Evolutionary conservation across 2,113 vertebrate species (phyloP).

Genomic region (Labrus mixtus): DNA sequence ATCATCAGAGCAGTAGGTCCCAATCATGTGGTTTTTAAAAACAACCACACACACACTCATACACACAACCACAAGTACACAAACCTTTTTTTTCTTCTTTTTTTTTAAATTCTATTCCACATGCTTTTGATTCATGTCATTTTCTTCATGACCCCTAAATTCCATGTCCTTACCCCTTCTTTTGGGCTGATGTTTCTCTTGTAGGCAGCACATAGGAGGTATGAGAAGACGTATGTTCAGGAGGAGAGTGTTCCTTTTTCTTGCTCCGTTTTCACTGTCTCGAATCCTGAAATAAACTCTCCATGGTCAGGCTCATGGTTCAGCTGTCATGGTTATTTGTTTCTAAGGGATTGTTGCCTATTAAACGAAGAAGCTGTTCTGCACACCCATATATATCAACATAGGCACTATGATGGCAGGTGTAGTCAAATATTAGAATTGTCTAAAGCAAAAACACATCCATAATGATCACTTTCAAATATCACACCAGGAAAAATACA

Average conservation of each 20-base stretch:
- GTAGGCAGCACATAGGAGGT: slow-evolving; percentile 54
- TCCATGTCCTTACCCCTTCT: background rate
- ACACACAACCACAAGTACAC: slow-evolving; percentile 27
- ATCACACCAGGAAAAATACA: no score
- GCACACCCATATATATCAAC: no score
- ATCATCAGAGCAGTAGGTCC: slow-evolving; percentile 53
- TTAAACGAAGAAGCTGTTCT: slow-evolving; percentile 62
- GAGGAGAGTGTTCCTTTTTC: slow-evolving; percentile 53
- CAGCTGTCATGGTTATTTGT: slow-evolving; percentile 58
- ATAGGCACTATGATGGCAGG: no score
- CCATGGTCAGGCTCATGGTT: slow-evolving; percentile 12
- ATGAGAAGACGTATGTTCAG: slow-evolving; percentile 60
- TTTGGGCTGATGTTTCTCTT: slow-evolving; percentile 17
- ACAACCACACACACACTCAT: slow-evolving; percentile 19
- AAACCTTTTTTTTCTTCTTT: background rate
- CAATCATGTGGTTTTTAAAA: slow-evolving; percentile 46
- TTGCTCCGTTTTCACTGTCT: slow-evolving; percentile 45
- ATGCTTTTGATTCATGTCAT: slow-evolving; percentile 3
- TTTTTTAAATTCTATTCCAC: slow-evolving; percentile 4
- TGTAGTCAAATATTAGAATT: no score
- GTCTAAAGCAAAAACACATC: no score
- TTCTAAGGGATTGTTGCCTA: slow-evolving; percentile 1
- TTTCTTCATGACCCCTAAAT: background rate
- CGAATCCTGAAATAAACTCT: slow-evolving; percentile 46
- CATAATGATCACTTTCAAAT: no score